Base-by-base conservation (phyloP, 2,888 invertebrate genomes). In the Dicranocentrus wangi region DNA sequence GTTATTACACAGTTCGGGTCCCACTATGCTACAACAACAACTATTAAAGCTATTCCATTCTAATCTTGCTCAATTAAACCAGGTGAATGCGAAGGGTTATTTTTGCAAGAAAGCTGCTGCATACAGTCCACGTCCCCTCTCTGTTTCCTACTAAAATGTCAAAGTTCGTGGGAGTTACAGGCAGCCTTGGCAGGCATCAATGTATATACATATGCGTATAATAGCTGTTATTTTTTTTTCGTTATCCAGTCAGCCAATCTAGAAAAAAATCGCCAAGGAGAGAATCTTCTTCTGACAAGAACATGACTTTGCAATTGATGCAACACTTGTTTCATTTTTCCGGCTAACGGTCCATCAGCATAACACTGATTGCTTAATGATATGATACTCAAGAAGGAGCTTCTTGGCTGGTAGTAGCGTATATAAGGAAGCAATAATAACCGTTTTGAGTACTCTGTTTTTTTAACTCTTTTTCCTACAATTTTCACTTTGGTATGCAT, bases 371-470 rank as follows among this genome's bases (percentile, higher is more conserved):
- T 68, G 68, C 21, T 25, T 69, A 69, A 53, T 55, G 51, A 69
- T 69, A 69, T 39, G 70, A 25, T 63, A 47, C 10, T 32, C 32
- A 32, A 7, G 32, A 32, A 10, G n/a, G n/a, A n/a, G 10, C 32
- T 32, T 32, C 28, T 28, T n/a, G 17, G 42, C 7, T 47, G 21
- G 15, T 47, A 19, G 47, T 42, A 19, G 28, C 28, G 28, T 19
- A 39, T 53, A 17, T 2, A 55, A 58, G 75, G 75, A 75, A 63
- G 66, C 61, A 27, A 53, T 75, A 53, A 75, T 75, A 75, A 75
- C 75, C 53, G 75, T 75, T 53, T 47, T 63, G 43, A 43, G 25
- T 47, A 66, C 17, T 7, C 25, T 43, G 15, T 17, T 10, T 58
- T 58, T 17, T 23, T 17, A 21, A 32, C 32, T 32, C 10, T 32